Percentiles rank a stretch among this genome's conserved stretches.
Conservation (phyloP, 2,113 vertebrate genomes). For the Lathamus discolor region DNA sequence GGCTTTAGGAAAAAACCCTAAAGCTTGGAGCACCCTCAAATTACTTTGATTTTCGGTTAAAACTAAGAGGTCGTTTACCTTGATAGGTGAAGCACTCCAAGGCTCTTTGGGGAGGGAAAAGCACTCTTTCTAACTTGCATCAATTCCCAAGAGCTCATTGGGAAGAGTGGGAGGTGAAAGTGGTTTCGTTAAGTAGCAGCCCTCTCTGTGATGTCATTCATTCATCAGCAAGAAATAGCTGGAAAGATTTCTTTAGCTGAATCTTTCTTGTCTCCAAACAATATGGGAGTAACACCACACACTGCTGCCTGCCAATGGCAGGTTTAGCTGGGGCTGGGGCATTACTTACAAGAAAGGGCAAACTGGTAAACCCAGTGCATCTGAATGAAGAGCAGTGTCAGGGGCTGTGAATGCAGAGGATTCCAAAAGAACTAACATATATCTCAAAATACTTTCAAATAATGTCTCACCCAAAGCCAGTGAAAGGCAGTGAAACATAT, state of each 20-base stretch:
- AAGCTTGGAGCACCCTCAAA: neutral
- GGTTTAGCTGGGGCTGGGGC: neutral
- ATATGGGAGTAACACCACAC: neutral
- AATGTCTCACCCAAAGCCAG: neutral
- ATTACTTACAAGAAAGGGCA: neutral
- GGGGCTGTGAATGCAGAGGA: neutral
- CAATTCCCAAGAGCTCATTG: neutral
- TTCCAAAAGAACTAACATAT: neutral
- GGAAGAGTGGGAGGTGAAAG: neutral
- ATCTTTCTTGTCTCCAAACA: neutral
- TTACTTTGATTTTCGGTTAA: neutral
- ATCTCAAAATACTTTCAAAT: neutral
- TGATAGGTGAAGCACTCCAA: neutral
- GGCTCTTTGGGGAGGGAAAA: neutral
- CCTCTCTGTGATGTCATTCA: neutral
- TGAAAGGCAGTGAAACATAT: neutral
- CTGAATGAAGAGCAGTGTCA: neutral
- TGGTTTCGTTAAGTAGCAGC: neutral
- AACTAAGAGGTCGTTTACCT: neutral
- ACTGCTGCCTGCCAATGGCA: rapidly evolving
- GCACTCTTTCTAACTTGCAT: neutral
- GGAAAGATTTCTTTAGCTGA: neutral
- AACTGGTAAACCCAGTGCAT: neutral
- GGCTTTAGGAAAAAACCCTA: neutral
- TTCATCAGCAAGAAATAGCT: neutral